Conservation (phyloP, 2,113 vertebrate species). For the Percopsis transmontana region DNA sequence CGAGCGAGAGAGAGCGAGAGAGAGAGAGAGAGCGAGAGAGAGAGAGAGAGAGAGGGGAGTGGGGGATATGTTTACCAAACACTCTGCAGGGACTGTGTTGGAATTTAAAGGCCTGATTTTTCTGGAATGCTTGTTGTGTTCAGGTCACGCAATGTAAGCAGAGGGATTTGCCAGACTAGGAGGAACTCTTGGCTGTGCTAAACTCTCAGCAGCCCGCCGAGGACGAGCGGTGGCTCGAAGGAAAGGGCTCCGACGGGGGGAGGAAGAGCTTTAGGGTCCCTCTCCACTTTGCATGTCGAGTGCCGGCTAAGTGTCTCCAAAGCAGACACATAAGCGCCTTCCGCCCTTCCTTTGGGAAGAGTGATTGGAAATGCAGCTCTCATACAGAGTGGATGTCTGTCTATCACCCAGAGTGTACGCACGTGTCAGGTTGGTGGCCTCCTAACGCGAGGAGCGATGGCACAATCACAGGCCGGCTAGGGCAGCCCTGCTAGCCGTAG, state of each 20-base stretch:
- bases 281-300: slow-evolving; percentile 33
- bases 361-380: slow-evolving; percentile 29
- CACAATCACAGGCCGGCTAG: slow-evolving; percentile 48
- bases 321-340: slow-evolving; percentile 38
- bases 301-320: slow-evolving; percentile 25
- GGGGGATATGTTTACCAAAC: slow-evolving; percentile 62
- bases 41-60: not conserved
- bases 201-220: slow-evolving; percentile 28
- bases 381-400: slow-evolving; percentile 47
- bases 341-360: slow-evolving; percentile 20
- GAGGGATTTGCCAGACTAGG: slow-evolving; percentile 46
- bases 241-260: slow-evolving; percentile 20
- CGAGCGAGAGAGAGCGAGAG: not conserved
- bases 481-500: slow-evolving; percentile 29
- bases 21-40: slow-evolving; percentile 7
- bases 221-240: slow-evolving; percentile 30
- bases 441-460: slow-evolving; percentile 37
- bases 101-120: slow-evolving; percentile 63
- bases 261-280: not conserved
- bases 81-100: slow-evolving; percentile 58
- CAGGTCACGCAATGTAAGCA: slow-evolving; percentile 65
- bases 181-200: slow-evolving; percentile 51
- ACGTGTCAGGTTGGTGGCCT: slow-evolving; percentile 40
- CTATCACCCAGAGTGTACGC: not conserved
- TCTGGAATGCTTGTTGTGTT: slow-evolving; percentile 61